Conservation (phyloP, 2,888 invertebrate genomes). For the Ecdyonurus torrentis region DNA sequence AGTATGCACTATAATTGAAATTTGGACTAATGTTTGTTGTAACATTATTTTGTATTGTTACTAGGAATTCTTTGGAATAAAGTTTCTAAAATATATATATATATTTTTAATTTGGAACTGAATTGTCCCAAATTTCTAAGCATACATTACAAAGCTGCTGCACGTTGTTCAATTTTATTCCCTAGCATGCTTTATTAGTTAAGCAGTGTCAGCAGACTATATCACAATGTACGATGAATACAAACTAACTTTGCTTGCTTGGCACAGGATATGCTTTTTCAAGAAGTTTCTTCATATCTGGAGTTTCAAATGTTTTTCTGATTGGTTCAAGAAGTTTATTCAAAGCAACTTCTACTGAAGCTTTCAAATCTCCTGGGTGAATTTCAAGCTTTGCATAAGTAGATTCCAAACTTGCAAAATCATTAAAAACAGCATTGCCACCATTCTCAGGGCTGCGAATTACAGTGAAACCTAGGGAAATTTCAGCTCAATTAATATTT, state of each 20-base stretch:
- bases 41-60: not conserved
- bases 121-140: too few species aligned
- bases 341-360: constrained; percentile 63
- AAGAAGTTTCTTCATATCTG: constrained; percentile 60
- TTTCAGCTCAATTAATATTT: too few species aligned
- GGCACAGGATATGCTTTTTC: constrained; percentile 72
- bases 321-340: constrained; percentile 80
- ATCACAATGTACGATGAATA: not conserved
- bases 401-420: constrained; percentile 60
- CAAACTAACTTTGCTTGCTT: constrained; percentile 40
- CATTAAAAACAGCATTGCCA: constrained; percentile 53
- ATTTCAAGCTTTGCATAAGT: constrained; percentile 67
- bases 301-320: constrained; percentile 62
- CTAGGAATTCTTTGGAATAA: not conserved
- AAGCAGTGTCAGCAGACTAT: too few species aligned
- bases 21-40: not conserved
- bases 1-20: not conserved
- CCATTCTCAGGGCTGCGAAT: constrained; percentile 55
- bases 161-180: too few species aligned
- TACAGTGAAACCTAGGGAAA: constrained; percentile 47
- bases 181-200: too few species aligned
- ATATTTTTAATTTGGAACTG: too few species aligned
- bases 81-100: not conserved
- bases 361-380: constrained; percentile 90
- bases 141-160: too few species aligned